Evolutionary conservation across 2,113 vertebrate species (phyloP).

Genomic region (Reinhardtius hippoglossoides): DNA sequence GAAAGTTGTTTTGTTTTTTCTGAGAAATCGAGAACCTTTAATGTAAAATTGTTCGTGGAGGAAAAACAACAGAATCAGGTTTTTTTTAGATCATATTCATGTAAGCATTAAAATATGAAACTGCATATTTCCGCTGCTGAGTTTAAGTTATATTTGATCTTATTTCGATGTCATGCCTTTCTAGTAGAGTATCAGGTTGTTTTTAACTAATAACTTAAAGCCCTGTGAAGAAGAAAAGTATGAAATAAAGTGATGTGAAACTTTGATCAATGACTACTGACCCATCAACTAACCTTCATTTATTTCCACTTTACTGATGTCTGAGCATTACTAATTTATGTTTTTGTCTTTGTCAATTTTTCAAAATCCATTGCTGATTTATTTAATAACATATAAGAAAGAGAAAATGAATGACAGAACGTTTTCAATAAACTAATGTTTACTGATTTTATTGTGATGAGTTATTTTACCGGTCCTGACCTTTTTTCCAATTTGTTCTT

Average conservation of each 20-base stretch:
- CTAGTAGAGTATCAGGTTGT: constrained; percentile 49
- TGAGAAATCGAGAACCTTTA: constrained; percentile 73
- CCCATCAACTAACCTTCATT: constrained; percentile 42
- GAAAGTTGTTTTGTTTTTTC: constrained; percentile 27
- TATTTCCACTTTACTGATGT: constrained; percentile 23
- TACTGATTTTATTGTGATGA: constrained; percentile 56
- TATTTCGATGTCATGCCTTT: constrained; percentile 48
- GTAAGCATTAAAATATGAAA: constrained; percentile 44
- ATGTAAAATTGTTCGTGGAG: constrained; percentile 72
- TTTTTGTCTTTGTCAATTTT: constrained; percentile 36
- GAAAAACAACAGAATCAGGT: constrained; percentile 53
- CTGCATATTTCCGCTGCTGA: constrained; percentile 55
- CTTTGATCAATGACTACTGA: constrained; percentile 35
- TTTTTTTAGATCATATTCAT: constrained; percentile 65
- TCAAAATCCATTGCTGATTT: constrained; percentile 53
- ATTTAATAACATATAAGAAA: constrained; percentile 69
- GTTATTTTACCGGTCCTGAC: constrained; percentile 7
- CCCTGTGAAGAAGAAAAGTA: constrained; percentile 15
- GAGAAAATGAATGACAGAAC: constrained; percentile 74
- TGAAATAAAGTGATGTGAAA: constrained; percentile 49
- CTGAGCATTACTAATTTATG: constrained; percentile 9
- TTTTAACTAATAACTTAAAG: constrained; percentile 43
- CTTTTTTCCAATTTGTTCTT: neutral
- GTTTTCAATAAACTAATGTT: constrained; percentile 83
- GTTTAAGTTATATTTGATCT: constrained; percentile 45